These are phyloP conservation scores for Leucozona laternaria DNA, from an alignment of 2,888 invertebrate species.

Conservation along the genomic window DNA sequence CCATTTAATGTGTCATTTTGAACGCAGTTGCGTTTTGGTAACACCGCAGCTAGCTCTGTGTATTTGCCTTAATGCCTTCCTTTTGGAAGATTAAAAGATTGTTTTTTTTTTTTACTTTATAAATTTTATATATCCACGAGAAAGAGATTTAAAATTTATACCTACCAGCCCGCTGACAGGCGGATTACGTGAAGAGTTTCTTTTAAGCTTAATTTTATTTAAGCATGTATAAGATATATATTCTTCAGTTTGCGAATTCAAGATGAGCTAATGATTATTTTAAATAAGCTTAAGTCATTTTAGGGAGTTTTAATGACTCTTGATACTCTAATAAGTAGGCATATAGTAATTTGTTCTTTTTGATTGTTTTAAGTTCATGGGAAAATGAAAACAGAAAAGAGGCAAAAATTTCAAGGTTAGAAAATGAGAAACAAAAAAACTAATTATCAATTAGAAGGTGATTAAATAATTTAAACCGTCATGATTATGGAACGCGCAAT, in stretches of 20 bases:
- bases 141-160: slow-evolving; percentile 62
- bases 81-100: slow-evolving; percentile 59
- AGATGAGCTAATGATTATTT: slow-evolving; percentile 63
- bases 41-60: slow-evolving; percentile 57
- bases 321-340: slow-evolving; percentile 1
- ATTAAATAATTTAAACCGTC: too few relatives aligned
- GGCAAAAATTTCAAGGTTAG: not conserved
- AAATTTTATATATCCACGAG: slow-evolving; percentile 56
- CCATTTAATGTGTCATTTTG: slow-evolving; percentile 66
- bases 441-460: not conserved
- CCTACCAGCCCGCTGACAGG: slow-evolving; percentile 53
- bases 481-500: too few relatives aligned
- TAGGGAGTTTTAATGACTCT: not conserved
- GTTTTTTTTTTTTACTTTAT: slow-evolving; percentile 35
- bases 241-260: not conserved
- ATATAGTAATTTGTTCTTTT: not conserved
- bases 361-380: not conserved
- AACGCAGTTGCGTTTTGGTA: slow-evolving; percentile 64
- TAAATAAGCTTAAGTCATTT: not conserved
- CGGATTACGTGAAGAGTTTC: slow-evolving; percentile 61
- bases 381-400: not conserved
- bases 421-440: not conserved
- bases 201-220: slow-evolving; percentile 45
- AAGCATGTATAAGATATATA: not conserved
- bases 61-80: slow-evolving; percentile 40